Conservation (phyloP, 2,797 vertebrate species). For the Diglossa cyanea region DNA sequence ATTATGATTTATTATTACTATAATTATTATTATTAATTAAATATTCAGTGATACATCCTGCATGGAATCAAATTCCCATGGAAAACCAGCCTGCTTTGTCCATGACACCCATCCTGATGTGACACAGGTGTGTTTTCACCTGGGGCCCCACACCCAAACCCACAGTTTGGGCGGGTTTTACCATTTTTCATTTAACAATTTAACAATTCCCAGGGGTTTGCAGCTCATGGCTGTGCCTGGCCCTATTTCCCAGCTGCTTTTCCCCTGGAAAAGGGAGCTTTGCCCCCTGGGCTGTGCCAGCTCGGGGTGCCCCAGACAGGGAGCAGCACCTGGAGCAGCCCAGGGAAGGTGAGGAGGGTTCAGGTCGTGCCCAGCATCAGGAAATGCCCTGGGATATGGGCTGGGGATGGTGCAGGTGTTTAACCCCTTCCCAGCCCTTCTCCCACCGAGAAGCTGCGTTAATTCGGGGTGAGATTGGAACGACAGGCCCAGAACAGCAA, state of each 20-base stretch:
- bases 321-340: constrained; percentile 20
- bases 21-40: background rate
- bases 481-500: background rate
- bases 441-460: fast-evolving
- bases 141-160: fast-evolving
- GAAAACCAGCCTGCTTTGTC: fast-evolving
- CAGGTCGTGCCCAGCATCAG: background rate
- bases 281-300: background rate
- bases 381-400: background rate
- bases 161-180: fast-evolving
- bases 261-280: background rate
- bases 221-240: background rate
- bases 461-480: fast-evolving
- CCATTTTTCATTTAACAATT: background rate
- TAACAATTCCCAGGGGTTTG: background rate
- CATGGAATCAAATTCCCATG: fast-evolving
- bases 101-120: fast-evolving
- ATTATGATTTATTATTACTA: background rate
- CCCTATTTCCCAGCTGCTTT: background rate
- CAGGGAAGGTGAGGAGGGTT: background rate
- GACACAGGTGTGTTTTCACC: background rate
- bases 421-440: constrained; percentile 14
- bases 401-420: background rate
- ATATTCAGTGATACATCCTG: background rate
- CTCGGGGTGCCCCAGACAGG: fast-evolving